A percentile compares a stretch with the other conserved stretches of the same genome.
Evolutionary conservation across 2,797 vertebrate species (phyloP).

Genomic region (Pitangus sulphuratus): DNA sequence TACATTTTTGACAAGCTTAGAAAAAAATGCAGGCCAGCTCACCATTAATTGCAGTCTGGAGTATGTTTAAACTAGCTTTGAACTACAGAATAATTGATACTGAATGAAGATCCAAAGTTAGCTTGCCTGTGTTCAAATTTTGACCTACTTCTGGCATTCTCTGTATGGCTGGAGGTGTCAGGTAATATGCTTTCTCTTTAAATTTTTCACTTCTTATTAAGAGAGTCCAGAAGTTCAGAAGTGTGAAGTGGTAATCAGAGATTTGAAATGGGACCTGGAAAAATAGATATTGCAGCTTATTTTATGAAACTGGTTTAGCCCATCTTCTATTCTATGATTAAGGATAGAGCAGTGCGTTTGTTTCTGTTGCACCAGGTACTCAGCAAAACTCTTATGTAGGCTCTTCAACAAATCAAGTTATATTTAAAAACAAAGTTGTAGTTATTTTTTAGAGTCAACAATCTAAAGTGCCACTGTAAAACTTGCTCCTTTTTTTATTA

Average conservation of each 20-base stretch:
- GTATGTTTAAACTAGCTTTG: neutral
- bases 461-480: constrained; percentile 20
- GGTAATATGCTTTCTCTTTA: neutral
- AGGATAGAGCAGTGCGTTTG: neutral
- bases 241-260: neutral
- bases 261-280: neutral
- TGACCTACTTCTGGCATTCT: neutral
- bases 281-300: neutral
- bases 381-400: neutral
- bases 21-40: neutral
- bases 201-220: neutral
- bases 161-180: neutral
- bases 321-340: neutral
- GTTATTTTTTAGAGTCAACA: neutral
- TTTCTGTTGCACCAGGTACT: neutral
- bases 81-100: neutral
- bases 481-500: constrained; percentile 43
- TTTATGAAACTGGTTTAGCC: neutral
- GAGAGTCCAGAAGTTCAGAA: neutral
- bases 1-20: neutral
- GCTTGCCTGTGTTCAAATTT: neutral
- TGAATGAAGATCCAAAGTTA: neutral
- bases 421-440: neutral
- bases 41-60: neutral
- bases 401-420: neutral